Evolutionary conservation across 2,888 invertebrate genomes (phyloP).

Genomic region (Mechanitis messenoides): DNA sequence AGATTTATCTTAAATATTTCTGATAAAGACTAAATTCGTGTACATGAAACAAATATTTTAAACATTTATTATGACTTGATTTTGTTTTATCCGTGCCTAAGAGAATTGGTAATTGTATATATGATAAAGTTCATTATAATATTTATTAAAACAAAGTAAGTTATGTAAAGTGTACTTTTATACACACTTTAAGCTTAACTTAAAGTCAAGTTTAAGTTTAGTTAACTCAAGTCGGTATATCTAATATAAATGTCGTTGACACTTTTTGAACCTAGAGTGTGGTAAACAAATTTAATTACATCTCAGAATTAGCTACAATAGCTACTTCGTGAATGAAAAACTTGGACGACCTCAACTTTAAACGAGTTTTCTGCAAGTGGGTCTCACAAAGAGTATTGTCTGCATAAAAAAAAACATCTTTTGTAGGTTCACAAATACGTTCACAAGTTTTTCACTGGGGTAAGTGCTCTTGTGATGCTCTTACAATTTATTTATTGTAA

Average conservation of each 20-base stretch:
- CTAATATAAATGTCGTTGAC: not conserved
- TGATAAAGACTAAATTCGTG: too few species aligned
- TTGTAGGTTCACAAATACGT: slow-evolving; percentile 29
- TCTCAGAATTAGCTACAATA: slow-evolving; percentile 71
- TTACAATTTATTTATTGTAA: slow-evolving; percentile 4
- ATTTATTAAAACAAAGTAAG: too few species aligned
- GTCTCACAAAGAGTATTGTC: slow-evolving; percentile 50
- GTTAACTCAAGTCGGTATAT: too few species aligned
- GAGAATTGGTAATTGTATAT: too few species aligned
- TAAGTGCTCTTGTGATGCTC: slow-evolving; percentile 22
- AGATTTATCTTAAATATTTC: too few species aligned
- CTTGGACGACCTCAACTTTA: slow-evolving; percentile 63
- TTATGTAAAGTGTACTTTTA: too few species aligned
- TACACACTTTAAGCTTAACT: too few species aligned
- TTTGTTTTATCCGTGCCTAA: too few species aligned
- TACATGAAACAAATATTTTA: too few species aligned
- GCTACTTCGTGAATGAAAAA: slow-evolving; percentile 59
- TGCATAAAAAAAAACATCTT: slow-evolving; percentile 35
- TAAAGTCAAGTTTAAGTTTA: too few species aligned
- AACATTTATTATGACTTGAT: too few species aligned
- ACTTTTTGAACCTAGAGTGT: slow-evolving; percentile 53
- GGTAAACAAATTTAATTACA: slow-evolving; percentile 72
- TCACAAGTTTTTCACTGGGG: slow-evolving; percentile 27
- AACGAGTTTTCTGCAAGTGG: slow-evolving; percentile 49
- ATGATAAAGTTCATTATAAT: too few species aligned